Base-by-base conservation (phyloP, 1,140 invertebrate species). In the Macrobrachium nipponense region DNA sequence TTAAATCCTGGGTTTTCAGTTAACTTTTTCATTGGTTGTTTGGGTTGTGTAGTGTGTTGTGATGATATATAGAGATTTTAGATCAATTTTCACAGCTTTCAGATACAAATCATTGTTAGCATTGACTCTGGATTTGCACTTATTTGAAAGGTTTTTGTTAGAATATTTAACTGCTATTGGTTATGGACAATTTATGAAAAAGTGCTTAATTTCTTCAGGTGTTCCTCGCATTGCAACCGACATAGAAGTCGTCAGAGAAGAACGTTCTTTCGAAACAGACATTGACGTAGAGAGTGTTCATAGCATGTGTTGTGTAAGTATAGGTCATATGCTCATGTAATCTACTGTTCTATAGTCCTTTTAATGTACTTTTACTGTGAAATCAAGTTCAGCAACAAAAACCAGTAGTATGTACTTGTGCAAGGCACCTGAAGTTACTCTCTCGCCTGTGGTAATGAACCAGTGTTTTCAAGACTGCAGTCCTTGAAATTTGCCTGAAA, bases 181-280 rank as follows among this genome's bases (percentile, higher is more conserved):
- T 43, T 64, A 11, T 20, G 23, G 20, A 11, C 18, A 66, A 2
- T 68, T 5, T 80, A n/a, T 17, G 4, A 59, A n/a, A 15, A 15
- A n/a, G n/a, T 6, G 7, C 59, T 72, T 20, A 2, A 15, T 12
- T 20, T 82, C 4, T 75, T 18, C 77, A 86, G 83, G 61, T 20
- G 7, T 72, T 2, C 73, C 76, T 70, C 43, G 64, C 73, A 23
- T 66, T 72, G 77, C n/a, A 20, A 23, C 36, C 14, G n/a, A 7
- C 10, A 15, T 79, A 61, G 83, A 86, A 17, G 76, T 86, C 17
- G 77, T 86, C n/a, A 86, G 44, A 44, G 83, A 86, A 44, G 83
- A 86, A 6, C 77, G 83, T 20, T 6, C 64, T n/a, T 86, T 86
- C 73, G 64, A 64, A 14, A 72, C 76, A 60, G 83, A 86, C 60